Evolutionary conservation across 2,113 vertebrate genomes (phyloP).

Genomic region (Alexandromys fortis): DNA sequence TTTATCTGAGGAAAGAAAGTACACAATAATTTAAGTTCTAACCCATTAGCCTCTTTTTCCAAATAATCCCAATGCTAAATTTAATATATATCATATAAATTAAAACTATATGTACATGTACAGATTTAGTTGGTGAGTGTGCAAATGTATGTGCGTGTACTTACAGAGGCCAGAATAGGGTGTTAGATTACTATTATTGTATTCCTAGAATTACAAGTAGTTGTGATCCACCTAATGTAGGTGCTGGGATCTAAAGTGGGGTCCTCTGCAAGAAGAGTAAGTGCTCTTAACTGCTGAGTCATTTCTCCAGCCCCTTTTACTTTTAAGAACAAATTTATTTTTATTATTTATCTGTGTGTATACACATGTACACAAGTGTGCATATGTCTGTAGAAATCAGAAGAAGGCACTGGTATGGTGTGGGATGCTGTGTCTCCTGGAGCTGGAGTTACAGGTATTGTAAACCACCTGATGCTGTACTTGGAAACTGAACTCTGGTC

Average conservation of each 20-base stretch:
- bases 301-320: neutral
- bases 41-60: neutral
- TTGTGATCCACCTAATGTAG: neutral
- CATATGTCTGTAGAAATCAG: neutral
- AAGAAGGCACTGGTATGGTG: neutral
- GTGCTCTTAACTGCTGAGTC: neutral
- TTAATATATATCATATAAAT: neutral
- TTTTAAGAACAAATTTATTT: neutral
- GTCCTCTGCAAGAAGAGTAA: neutral
- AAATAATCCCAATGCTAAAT: neutral
- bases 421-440: neutral
- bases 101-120: no score
- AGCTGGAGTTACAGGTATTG: neutral
- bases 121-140: neutral
- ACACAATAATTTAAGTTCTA: neutral
- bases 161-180: no score
- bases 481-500: neutral
- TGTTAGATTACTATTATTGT: neutral
- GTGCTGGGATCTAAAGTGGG: neutral
- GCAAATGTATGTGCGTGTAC: neutral
- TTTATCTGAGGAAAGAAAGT: neutral
- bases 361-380: neutral
- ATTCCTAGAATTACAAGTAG: neutral
- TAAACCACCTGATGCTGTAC: neutral
- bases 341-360: no score